These are phyloP conservation scores for Athalia circularis DNA, from an alignment of 2,888 invertebrate genomes.

Conservation along the genomic window DNA sequence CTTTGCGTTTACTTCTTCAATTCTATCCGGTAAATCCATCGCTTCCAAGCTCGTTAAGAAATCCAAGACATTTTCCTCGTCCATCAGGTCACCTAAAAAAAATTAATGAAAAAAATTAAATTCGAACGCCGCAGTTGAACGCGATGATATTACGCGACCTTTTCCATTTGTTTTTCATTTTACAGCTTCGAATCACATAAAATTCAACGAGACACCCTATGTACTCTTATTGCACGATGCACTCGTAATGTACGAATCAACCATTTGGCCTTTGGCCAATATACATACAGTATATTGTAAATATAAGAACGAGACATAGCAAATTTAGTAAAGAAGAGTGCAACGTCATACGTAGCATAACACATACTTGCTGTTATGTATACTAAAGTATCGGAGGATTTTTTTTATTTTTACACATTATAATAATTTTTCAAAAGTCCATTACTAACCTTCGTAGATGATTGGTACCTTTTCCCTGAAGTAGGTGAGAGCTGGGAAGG, in stretches of 20 bases:
- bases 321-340: constrained; percentile 24
- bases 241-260: background rate
- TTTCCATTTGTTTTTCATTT: background rate
- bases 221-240: no score
- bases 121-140: background rate
- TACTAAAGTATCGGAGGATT: background rate
- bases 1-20: constrained; percentile 95
- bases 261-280: constrained; percentile 13
- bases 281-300: background rate
- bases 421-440: constrained; percentile 42
- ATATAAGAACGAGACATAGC: constrained; percentile 1
- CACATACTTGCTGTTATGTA: no score
- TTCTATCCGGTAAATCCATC: constrained; percentile 95
- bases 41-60: constrained; percentile 95
- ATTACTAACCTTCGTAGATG: constrained; percentile 89
- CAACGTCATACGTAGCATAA: background rate
- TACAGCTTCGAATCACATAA: background rate
- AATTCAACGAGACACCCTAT: no score
- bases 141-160: no score
- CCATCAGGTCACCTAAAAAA: constrained; percentile 91
- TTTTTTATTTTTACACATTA: background rate
- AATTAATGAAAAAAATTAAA: constrained; percentile 53
- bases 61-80: constrained; percentile 94
- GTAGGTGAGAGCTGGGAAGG: constrained; percentile 96
- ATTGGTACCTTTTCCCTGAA: constrained; percentile 98